Evolutionary conservation across 2,888 invertebrate genomes (phyloP).

Genomic region (Caenorhabditis panamensis): DNA sequence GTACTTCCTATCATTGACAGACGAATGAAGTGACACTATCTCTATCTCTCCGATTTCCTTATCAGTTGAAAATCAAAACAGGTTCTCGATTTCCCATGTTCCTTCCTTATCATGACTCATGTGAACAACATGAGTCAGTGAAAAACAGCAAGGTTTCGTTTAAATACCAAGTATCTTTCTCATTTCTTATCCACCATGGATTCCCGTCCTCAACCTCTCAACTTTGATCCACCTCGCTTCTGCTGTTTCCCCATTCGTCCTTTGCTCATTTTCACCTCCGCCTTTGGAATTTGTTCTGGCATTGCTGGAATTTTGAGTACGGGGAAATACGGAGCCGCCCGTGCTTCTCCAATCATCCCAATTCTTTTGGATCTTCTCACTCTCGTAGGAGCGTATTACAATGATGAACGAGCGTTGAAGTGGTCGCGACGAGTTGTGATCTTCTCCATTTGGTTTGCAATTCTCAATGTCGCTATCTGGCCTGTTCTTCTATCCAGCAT

Average conservation of each 20-base stretch:
- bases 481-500: not conserved
- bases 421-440: not conserved
- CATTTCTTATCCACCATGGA: not conserved
- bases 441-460: not conserved
- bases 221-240: not conserved
- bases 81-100: too few relatives aligned
- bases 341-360: not conserved
- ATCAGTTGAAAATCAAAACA: too few relatives aligned
- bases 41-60: too few relatives aligned
- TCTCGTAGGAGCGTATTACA: not conserved
- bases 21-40: too few relatives aligned
- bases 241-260: not conserved
- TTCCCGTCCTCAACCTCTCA: not conserved
- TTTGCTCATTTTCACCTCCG: not conserved
- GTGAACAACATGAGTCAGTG: too few relatives aligned
- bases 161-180: not conserved
- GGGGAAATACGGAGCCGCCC: not conserved
- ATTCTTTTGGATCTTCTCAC: not conserved
- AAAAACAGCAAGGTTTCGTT: too few relatives aligned
- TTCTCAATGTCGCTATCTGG: not conserved
- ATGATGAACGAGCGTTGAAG: not conserved
- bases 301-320: not conserved
- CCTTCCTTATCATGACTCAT: too few relatives aligned
- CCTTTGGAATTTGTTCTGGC: not conserved
- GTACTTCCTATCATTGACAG: too few relatives aligned